phyloP scores from a whole-genome alignment of 1,140 invertebrate genomes.

The Bombyx mori region ASM3026992v2 NC_085119.1:2470001-2470500 shows the following conservation, averaged over 20 bases:
- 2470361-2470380: too few species aligned
- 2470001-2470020: too few species aligned
- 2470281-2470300: conserved; percentile 23
- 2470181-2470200: conserved; percentile 10
- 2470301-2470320: conserved; percentile 23
- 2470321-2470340: conserved; percentile 31
- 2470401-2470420: conserved; percentile 2
- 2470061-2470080: neutral
- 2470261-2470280: conserved; percentile 30
- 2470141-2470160: neutral
- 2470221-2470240: conserved; percentile 7
- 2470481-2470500: too few species aligned
- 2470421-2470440: neutral
- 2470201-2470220: conserved; percentile 1
- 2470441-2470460: too few species aligned
- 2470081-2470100: neutral
- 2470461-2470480: too few species aligned
- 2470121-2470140: neutral
- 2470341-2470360: conserved; percentile 4
- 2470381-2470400: neutral
- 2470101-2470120: neutral
- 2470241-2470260: conserved; percentile 2
- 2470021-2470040: too few species aligned
- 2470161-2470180: conserved; percentile 6
- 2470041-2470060: too few species aligned